Evolutionary conservation across 92 coral and sea anemone species (phyloP).

Genomic region (Meandrina meandrites): DNA sequence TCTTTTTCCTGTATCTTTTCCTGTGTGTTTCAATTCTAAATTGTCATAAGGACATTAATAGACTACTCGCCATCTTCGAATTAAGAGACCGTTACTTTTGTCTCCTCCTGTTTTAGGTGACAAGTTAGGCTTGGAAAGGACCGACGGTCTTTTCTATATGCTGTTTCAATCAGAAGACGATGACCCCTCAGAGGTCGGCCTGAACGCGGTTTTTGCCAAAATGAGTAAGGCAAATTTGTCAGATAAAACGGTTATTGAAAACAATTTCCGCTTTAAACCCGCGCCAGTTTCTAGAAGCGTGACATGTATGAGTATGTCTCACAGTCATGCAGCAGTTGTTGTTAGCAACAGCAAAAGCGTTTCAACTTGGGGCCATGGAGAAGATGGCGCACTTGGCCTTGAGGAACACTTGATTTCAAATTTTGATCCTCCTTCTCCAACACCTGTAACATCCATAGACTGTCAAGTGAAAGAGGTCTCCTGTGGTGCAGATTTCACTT

Average conservation of each 20-base stretch:
- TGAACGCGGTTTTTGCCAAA: slow-evolving; percentile 34
- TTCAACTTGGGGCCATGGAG: slow-evolving; percentile 58
- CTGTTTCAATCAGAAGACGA: slow-evolving; percentile 51
- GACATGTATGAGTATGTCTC: slow-evolving; percentile 46
- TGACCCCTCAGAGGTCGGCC: slow-evolving; percentile 58
- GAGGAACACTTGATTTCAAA: slow-evolving; percentile 32
- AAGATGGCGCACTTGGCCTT: slow-evolving; percentile 56
- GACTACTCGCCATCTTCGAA: background rate
- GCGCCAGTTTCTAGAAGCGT: slow-evolving; percentile 13
- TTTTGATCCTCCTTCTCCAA: slow-evolving; percentile 27
- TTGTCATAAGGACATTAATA: too few relatives aligned
- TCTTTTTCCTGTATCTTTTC: background rate
- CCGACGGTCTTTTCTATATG: slow-evolving; percentile 58
- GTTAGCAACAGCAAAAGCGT: slow-evolving; percentile 20
- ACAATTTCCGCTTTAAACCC: slow-evolving; percentile 37
- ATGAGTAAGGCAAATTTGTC: background rate
- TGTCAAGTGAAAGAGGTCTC: slow-evolving; percentile 59
- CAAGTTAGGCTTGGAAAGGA: slow-evolving; percentile 32
- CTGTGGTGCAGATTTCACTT: slow-evolving; percentile 67
- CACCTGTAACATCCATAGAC: slow-evolving; percentile 10
- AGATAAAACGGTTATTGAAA: slow-evolving; percentile 21
- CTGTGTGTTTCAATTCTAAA: too few relatives aligned
- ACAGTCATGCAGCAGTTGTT: slow-evolving; percentile 57
- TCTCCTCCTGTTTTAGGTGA: slow-evolving; percentile 9
- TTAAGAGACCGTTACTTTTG: background rate